Conservation (phyloP, 2,888 invertebrate species). For the Cynaeus angustus region DNA sequence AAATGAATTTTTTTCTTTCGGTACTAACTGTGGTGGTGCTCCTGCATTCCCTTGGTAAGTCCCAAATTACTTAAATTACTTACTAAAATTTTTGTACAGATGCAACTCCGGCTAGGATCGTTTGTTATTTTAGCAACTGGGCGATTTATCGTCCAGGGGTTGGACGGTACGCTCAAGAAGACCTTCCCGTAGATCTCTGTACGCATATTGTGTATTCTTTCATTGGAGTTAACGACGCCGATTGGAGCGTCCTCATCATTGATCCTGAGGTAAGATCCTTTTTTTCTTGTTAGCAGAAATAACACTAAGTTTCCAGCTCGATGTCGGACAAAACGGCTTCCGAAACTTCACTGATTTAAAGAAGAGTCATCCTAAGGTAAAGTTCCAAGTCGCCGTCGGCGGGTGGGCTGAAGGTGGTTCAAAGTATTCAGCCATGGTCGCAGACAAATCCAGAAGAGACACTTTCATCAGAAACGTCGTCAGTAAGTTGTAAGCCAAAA, state of each 20-base stretch:
- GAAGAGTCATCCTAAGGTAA: conserved; percentile 81
- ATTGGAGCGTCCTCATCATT: conserved; percentile 84
- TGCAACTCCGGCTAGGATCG: conserved; percentile 69
- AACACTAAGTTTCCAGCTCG: conserved; percentile 73
- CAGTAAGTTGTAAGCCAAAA: conserved; percentile 71
- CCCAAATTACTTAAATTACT: not conserved
- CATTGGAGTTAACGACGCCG: conserved; percentile 86
- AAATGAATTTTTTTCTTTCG: conserved; percentile 35
- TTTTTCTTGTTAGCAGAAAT: not conserved
- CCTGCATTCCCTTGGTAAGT: conserved; percentile 34
- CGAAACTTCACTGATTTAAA: conserved; percentile 85
- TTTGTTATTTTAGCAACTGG: conserved; percentile 86
- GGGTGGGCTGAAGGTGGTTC: conserved; percentile 94
- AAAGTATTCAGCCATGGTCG: conserved; percentile 89
- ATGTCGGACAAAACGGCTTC: conserved; percentile 84
- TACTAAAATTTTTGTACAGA: conserved; percentile 46
- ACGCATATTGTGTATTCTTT: conserved; percentile 93
- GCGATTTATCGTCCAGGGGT: conserved; percentile 88
- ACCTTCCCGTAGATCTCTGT: conserved; percentile 87
- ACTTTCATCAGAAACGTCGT: conserved; percentile 85
- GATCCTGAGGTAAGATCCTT: conserved; percentile 82
- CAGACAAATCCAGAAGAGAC: conserved; percentile 79
- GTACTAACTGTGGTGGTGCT: not conserved
- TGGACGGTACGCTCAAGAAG: conserved; percentile 88
- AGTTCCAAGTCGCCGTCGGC: conserved; percentile 88